Percentiles rank a stretch among this genome's conserved stretches.
Evolutionary conservation across 2,113 vertebrate genomes (phyloP).

Genomic region (Rhinichthys klamathensis): DNA sequence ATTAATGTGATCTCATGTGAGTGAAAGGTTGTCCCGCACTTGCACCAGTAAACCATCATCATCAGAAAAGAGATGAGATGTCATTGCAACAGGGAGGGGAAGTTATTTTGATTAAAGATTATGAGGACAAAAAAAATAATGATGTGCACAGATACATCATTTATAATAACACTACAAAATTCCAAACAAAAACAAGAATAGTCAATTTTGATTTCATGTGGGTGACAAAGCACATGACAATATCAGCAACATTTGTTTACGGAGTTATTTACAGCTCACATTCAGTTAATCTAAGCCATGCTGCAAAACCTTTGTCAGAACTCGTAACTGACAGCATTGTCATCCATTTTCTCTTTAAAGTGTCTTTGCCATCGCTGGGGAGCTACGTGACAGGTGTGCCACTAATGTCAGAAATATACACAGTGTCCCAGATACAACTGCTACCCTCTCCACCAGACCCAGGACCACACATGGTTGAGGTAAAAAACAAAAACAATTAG

Average conservation of each 20-base stretch:
- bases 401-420: conserved; percentile 69
- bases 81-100: no score
- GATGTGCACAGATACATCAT: no score
- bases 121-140: no score
- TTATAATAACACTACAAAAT: no score
- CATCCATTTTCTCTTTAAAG: conserved; percentile 57
- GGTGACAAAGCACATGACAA: background rate
- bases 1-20: no score
- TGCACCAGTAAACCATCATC: no score
- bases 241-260: background rate
- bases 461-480: conserved; percentile 68
- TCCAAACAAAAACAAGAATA: no score
- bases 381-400: conserved; percentile 71
- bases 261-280: background rate
- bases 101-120: no score
- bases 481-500: conserved; percentile 53
- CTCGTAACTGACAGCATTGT: background rate
- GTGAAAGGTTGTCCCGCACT: no score
- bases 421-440: conserved; percentile 50
- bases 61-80: no score
- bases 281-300: background rate
- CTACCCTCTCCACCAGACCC: conserved; percentile 58
- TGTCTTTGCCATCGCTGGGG: conserved; percentile 65
- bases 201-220: no score
- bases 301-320: conserved; percentile 10